Conservation (phyloP, 1,140 invertebrate species). For the Babylonia areolata region DNA sequence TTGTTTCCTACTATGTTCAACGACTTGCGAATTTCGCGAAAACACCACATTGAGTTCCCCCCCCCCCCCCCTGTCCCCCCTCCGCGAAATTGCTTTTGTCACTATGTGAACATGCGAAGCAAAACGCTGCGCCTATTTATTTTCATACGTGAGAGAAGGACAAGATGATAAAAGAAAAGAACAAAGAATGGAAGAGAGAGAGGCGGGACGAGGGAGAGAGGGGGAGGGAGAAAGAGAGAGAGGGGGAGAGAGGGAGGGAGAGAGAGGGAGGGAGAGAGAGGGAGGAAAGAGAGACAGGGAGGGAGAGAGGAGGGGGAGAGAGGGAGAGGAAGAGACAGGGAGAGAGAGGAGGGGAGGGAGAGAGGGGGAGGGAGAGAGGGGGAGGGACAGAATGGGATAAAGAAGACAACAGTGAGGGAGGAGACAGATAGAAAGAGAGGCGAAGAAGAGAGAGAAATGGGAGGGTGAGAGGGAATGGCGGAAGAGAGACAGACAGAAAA, state of each 20-base stretch:
- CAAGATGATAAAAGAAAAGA: no score
- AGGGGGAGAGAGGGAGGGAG: neutral
- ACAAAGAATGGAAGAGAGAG: no score
- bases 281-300: no score
- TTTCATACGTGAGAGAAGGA: neutral
- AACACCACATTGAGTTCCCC: neutral
- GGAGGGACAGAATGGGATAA: neutral
- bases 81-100: neutral
- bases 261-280: neutral
- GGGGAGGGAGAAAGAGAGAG: no score
- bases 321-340: no score
- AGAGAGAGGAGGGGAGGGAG: neutral
- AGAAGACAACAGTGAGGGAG: no score
- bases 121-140: neutral
- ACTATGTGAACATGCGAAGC: neutral
- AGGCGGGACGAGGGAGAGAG: no score
- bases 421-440: no score
- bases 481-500: no score
- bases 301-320: no score
- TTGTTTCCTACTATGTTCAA: neutral
- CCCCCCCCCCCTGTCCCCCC: neutral
- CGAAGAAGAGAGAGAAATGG: no score
- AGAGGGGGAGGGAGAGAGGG: neutral
- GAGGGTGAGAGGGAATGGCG: no score
- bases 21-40: neutral